Percentiles rank a stretch among this genome's conserved stretches.
These are phyloP conservation scores for Caradrina clavipalpis DNA, from an alignment of 2,888 invertebrate genomes.

Conservation along the genomic window DNA sequence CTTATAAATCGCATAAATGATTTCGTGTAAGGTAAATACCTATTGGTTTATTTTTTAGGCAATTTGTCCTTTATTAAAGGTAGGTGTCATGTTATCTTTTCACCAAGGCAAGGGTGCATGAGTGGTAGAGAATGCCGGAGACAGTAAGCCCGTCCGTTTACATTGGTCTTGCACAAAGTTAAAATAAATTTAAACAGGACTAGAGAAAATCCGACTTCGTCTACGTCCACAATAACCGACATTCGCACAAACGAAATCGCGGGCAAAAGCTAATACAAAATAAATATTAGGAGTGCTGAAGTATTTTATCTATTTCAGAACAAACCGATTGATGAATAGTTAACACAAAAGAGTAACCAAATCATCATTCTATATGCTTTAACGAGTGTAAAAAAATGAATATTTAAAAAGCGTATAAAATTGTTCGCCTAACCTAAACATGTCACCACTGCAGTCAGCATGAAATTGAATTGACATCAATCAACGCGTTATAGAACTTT, in stretches of 20 bases:
- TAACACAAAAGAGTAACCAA: neutral
- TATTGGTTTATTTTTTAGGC: too few relatives aligned
- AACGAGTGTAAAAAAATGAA: neutral
- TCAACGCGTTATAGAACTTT: conserved; percentile 44
- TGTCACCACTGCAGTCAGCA: conserved; percentile 31
- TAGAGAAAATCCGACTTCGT: neutral
- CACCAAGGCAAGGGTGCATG: neutral
- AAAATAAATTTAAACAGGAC: neutral
- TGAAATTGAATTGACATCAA: conserved; percentile 60
- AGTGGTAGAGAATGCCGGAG: neutral
- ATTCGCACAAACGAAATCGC: too few relatives aligned
- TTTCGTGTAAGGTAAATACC: too few relatives aligned
- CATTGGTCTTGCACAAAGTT: neutral
- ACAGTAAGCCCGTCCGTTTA: neutral
- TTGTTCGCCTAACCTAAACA: conserved; percentile 23
- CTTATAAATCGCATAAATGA: too few relatives aligned
- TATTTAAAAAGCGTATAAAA: neutral
- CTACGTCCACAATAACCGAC: too few relatives aligned
- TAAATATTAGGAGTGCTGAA: too few relatives aligned
- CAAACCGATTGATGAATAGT: neutral
- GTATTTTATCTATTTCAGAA: neutral
- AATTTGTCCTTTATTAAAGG: neutral
- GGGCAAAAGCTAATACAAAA: too few relatives aligned
- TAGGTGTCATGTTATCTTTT: neutral
- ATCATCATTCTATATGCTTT: neutral